Base-by-base conservation (phyloP, 1,140 invertebrate genomes). In the Drosophila bocqueti region DNA sequence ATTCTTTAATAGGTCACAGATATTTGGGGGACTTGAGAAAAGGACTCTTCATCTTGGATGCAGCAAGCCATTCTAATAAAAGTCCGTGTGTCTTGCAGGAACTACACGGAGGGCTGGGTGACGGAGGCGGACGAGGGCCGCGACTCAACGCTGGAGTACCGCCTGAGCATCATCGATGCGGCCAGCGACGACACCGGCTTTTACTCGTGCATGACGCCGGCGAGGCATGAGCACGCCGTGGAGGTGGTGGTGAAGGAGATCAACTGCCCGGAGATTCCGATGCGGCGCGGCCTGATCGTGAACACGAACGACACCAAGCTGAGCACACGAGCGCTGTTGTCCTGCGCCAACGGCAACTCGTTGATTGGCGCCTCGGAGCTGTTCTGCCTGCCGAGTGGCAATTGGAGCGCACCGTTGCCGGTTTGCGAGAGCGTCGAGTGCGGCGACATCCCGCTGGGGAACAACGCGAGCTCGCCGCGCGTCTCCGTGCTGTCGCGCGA, bases 361-460 rank as follows among this genome's bases (percentile, higher is more conserved):
- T 93, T 98, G 18, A 95, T 97, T 43, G 97, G 97, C 9, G 94
- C 95, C 10, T 94, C 95, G 24, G 95, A 96, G 79, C 94, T 97
- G 6, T 93, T 94, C 52, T 98, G 97, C 93, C 91, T 96, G 21
- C 96, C 97, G 10, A 97, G 96, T 57, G 97, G 96, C 21, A 97
- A 97, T 87, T 98, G 97, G 97, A 97, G 96, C 81, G 95, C 95
- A 4, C 95, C 96, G 6, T 93, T 96, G 71, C 97, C 97, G 13
- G 94, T 96, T 52, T 98, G 97, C 93, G 96, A 97, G 93, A 97
- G 96, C 93, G 95, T 96, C 47, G 96, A 96, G 93, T 97, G 96
- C 92, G 96, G 96, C 11, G 96, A 96, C 79, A 95, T 96, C 57
- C 93, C 95, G 42, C 91, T 94, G 84, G 79, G 64, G 60, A 93